phyloP scores from a whole-genome alignment of 2,797 vertebrate genomes.

The Anguilla megastoma region DNA sequence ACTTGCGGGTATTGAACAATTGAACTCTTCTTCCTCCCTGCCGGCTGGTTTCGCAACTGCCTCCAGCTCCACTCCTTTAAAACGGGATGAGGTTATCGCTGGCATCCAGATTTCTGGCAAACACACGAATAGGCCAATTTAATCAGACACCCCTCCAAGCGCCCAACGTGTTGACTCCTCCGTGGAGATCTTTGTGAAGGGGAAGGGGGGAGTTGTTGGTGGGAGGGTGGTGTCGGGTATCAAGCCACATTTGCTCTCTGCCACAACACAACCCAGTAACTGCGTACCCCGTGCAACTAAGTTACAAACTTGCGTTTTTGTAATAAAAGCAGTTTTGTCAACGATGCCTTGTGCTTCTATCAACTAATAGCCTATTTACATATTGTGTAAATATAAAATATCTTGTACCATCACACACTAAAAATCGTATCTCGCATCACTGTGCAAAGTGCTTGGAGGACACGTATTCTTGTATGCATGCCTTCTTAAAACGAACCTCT shows the following conservation, averaged over 20 bases:
- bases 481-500: not conserved
- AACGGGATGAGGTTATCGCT: not conserved
- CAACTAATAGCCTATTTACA: too few relatives aligned
- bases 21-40: not conserved
- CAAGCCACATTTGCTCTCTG: not conserved
- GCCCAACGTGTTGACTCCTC: not conserved
- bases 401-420: too few relatives aligned
- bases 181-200: not conserved
- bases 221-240: not conserved
- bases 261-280: not conserved
- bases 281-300: not conserved
- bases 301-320: too few relatives aligned
- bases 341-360: too few relatives aligned
- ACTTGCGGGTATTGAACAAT: too few relatives aligned
- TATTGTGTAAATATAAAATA: too few relatives aligned
- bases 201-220: not conserved
- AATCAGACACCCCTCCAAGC: constrained; percentile 13
- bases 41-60: not conserved
- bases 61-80: not conserved
- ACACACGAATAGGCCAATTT: constrained; percentile 23
- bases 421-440: not conserved
- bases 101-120: constrained; percentile 24
- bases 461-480: too few relatives aligned
- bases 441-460: not conserved
- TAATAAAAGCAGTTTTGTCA: too few relatives aligned